Evolutionary conservation across 1,140 invertebrate species (phyloP).

Genomic region (Drosophila yakuba): DNA sequence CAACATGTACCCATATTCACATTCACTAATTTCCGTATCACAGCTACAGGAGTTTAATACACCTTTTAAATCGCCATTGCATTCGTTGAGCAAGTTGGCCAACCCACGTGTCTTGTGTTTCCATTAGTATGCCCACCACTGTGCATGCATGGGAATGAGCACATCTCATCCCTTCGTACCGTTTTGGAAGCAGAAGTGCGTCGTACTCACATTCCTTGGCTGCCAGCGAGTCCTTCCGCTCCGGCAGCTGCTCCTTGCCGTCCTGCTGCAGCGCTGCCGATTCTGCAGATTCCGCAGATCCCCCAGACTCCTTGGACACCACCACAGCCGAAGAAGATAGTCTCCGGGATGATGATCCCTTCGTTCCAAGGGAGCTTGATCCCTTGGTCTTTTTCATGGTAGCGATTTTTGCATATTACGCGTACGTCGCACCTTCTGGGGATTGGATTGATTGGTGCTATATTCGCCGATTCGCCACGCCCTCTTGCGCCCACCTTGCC

Average conservation of each 20-base stretch:
- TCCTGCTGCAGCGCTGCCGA: background rate
- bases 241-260: constrained; percentile 1
- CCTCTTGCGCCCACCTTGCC: background rate
- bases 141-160: constrained; percentile 12
- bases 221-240: background rate
- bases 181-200: background rate
- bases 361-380: constrained; percentile 3
- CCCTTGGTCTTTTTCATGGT: constrained; percentile 5
- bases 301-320: background rate
- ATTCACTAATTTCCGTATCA: too few species aligned
- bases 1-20: too few species aligned
- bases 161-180: too few species aligned
- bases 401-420: constrained; percentile 4
- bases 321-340: background rate
- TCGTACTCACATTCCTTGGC: constrained; percentile 33
- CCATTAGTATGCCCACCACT: background rate
- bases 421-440: background rate
- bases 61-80: too few species aligned
- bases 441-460: background rate
- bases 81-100: too few species aligned
- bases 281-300: background rate
- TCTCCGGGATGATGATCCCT: background rate
- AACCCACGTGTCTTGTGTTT: background rate
- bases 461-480: background rate
- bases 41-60: too few species aligned